Evolutionary conservation across 2,113 vertebrate genomes (phyloP).

Genomic region (Poeciliopsis retropinna): DNA sequence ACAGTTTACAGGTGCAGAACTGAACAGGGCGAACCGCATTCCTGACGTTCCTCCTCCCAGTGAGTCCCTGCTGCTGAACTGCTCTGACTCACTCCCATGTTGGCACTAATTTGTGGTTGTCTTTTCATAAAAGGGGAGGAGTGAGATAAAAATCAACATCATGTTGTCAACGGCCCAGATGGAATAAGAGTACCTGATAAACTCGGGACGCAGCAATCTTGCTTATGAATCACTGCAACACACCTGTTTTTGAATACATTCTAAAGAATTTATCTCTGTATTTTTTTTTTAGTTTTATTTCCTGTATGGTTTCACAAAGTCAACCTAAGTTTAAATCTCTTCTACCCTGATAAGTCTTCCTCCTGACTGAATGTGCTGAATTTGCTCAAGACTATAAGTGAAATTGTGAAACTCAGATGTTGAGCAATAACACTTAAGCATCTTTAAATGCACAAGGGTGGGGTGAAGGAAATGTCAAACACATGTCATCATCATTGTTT

Average conservation of each 20-base stretch:
- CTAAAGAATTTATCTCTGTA: constrained; percentile 4
- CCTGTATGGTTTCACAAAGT: background rate
- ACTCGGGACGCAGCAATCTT: background rate
- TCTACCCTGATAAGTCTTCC: background rate
- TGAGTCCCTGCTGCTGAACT: background rate
- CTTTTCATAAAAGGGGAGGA: background rate
- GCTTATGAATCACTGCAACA: background rate
- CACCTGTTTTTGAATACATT: background rate
- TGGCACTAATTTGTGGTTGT: background rate
- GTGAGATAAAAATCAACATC: constrained; percentile 5
- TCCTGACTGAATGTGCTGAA: background rate
- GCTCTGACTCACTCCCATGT: background rate
- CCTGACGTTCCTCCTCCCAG: constrained; percentile 14
- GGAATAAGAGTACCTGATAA: background rate
- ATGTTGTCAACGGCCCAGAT: constrained; percentile 1
- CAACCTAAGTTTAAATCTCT: background rate
- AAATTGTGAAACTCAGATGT: constrained; percentile 5
- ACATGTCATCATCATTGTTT: constrained; percentile 12
- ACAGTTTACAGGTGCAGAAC: background rate
- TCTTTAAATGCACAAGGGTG: background rate
- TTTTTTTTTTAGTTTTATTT: background rate
- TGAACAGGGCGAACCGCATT: constrained; percentile 8
- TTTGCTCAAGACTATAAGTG: background rate
- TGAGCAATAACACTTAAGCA: constrained; percentile 8
- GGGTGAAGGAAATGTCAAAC: constrained; percentile 6